phyloP scores from a whole-genome alignment of 92 coral and sea anemone genomes.

The Desmophyllum pertusum region DNA sequence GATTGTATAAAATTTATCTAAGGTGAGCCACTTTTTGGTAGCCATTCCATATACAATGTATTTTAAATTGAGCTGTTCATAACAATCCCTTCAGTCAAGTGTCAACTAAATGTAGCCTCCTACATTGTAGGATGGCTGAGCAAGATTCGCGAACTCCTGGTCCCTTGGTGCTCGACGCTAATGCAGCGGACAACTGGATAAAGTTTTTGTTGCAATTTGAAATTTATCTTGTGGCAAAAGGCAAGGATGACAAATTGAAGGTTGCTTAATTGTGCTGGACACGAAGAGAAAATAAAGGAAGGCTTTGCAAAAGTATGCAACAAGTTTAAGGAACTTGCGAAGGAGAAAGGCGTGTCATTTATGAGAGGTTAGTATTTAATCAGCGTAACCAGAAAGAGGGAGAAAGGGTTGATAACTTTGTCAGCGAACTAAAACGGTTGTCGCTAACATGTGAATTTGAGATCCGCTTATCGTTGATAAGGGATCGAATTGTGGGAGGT shows the following conservation, averaged over 20 bases:
- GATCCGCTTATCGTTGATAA: slow-evolving; percentile 41
- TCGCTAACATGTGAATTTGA: slow-evolving; percentile 62
- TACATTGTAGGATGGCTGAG: too few species aligned
- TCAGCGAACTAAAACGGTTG: slow-evolving; percentile 61
- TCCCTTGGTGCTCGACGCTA: too few species aligned
- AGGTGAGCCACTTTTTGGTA: too few species aligned
- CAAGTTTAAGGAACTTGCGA: slow-evolving; percentile 44
- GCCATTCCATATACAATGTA: too few species aligned
- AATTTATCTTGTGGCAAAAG: slow-evolving; percentile 38
- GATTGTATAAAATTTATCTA: too few species aligned
- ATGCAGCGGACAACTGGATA: slow-evolving; percentile 51
- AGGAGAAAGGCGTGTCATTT: slow-evolving; percentile 63
- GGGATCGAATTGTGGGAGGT: slow-evolving; percentile 70
- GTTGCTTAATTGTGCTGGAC: slow-evolving; percentile 54
- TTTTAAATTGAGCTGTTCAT: too few species aligned
- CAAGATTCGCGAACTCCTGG: too few species aligned
- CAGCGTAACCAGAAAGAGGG: slow-evolving; percentile 65
- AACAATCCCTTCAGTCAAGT: too few species aligned
- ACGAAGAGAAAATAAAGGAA: slow-evolving; percentile 32
- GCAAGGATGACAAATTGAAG: slow-evolving; percentile 43
- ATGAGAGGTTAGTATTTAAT: slow-evolving; percentile 58
- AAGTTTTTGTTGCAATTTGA: slow-evolving; percentile 38
- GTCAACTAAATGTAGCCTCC: too few species aligned
- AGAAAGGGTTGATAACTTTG: slow-evolving; percentile 66
- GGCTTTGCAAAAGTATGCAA: slow-evolving; percentile 37